These are phyloP conservation scores for Phyllotreta cruciferae DNA, from an alignment of 2,888 invertebrate species.

Conservation along the genomic window DNA sequence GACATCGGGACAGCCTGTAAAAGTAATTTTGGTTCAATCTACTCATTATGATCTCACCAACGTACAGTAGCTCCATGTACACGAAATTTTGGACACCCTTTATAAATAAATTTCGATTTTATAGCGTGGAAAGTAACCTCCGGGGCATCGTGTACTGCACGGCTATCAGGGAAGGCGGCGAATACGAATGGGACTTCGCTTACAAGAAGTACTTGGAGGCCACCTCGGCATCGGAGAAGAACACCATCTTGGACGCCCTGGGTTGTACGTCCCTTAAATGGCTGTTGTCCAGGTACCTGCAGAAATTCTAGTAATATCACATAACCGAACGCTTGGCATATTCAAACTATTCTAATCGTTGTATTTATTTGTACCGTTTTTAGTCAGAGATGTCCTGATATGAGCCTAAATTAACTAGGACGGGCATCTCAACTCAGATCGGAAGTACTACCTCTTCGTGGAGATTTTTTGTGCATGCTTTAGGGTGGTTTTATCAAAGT, in stretches of 20 bases:
- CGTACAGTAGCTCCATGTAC: no score
- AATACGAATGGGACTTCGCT: conserved; percentile 73
- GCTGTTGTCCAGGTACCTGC: conserved; percentile 63
- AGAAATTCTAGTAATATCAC: conserved; percentile 26
- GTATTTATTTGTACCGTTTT: conserved; percentile 4
- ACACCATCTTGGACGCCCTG: conserved; percentile 64
- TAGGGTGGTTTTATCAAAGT: no score
- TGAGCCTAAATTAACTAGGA: no score
- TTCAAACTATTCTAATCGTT: background rate
- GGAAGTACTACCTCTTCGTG: background rate
- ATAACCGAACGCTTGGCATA: background rate
- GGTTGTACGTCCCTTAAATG: conserved; percentile 66
- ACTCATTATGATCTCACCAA: no score
- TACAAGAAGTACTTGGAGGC: conserved; percentile 63
- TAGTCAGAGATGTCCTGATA: background rate
- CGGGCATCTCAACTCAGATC: no score
- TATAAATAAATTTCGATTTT: conserved; percentile 39
- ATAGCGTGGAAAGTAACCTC: conserved; percentile 69
- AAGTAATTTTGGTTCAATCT: no score
- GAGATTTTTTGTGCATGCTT: background rate
- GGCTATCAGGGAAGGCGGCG: conserved; percentile 68
- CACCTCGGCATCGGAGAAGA: conserved; percentile 68
- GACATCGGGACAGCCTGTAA: no score
- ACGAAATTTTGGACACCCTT: no score
- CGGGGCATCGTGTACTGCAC: conserved; percentile 71